Base-by-base conservation (phyloP, 2,797 vertebrate genomes). In the Periophthalmus magnuspinnatus region DNA sequence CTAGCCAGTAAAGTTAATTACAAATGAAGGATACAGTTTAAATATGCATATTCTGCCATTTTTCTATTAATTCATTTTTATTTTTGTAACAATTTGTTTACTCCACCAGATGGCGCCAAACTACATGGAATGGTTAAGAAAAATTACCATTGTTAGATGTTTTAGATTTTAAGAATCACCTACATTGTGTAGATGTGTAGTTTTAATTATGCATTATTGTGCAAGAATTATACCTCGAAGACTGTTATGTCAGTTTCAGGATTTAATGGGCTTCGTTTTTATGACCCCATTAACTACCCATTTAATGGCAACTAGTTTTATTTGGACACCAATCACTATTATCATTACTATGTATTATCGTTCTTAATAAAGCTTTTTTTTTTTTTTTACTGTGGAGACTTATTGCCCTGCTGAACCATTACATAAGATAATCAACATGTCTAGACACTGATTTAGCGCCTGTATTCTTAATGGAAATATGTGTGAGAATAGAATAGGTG, bases 21-120 rank as follows among this genome's bases (percentile, higher is more conserved):
- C 41, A 13, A 3, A 14, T 45, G 41, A 14, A 19, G 19, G 16
- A 50, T 50, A 19, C 21, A 55, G 5, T 55, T 10, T 22, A 54
- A 24, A 57, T 6, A 57, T 1, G 6, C 54, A 3, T 10, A 6
- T 5, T 21, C 6, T 9, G 5, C 56, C 1, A 5, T 56, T 56
- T 55, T 24, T 9, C 38, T 38, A 41, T 41, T 10, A 41, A 24
- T 28, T 32, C 1, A 7, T 57, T 36, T 33, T 32, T 13, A 2
- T 57, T 10, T 19, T 28, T 19, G 6, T 33, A 34, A 34, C 7
- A 19, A 19, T 17, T 41, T 45, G 5, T 1, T 41, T 62, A 13
- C 0, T 41, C 76, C 85, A 69, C 70, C 22, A 82, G 72, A 67
- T 65, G 70, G 77, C 67, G 79, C 57, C 76, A 81, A 5, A 87